These are phyloP conservation scores for Misgurnus mizolepis DNA, from an alignment of 2,113 vertebrate species.

Conservation along the genomic window DNA sequence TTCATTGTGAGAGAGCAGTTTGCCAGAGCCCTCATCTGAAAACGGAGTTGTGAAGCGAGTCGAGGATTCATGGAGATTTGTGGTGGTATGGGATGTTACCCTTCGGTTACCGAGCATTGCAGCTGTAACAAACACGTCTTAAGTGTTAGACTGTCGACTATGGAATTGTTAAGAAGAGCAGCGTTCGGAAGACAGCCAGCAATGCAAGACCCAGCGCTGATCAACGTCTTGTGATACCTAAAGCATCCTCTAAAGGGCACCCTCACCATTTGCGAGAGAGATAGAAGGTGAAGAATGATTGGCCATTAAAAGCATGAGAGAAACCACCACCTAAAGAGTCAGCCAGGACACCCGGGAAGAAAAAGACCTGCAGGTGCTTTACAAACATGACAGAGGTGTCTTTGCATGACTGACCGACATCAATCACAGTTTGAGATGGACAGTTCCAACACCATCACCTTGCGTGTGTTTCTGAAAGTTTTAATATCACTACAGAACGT, in stretches of 20 bases:
- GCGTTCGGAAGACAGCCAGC: slow-evolving; percentile 3
- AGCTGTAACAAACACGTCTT: slow-evolving; percentile 66
- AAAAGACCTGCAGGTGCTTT: neutral
- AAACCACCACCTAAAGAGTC: slow-evolving; percentile 16
- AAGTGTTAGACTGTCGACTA: slow-evolving; percentile 57
- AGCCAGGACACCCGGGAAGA: neutral
- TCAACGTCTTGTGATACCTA: neutral
- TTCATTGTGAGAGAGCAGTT: slow-evolving; percentile 64
- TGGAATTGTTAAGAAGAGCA: neutral
- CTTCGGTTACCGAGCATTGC: slow-evolving; percentile 43
- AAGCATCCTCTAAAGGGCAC: slow-evolving; percentile 56
- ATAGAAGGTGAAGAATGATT: neutral
- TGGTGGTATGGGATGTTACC: slow-evolving; percentile 48
- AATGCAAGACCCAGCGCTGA: neutral
- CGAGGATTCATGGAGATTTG: slow-evolving; percentile 68
- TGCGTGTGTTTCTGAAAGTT: neutral
- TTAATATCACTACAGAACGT: no score
- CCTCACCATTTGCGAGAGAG: slow-evolving; percentile 10
- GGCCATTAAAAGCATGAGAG: slow-evolving; percentile 1
- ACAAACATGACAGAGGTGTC: neutral
- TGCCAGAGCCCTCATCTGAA: slow-evolving; percentile 63
- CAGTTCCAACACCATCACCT: neutral
- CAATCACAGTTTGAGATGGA: neutral
- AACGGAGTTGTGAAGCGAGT: slow-evolving; percentile 63
- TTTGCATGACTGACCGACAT: no score